Evolutionary conservation across 2,888 invertebrate species (phyloP).

Genomic region (Thelaira solivaga): DNA sequence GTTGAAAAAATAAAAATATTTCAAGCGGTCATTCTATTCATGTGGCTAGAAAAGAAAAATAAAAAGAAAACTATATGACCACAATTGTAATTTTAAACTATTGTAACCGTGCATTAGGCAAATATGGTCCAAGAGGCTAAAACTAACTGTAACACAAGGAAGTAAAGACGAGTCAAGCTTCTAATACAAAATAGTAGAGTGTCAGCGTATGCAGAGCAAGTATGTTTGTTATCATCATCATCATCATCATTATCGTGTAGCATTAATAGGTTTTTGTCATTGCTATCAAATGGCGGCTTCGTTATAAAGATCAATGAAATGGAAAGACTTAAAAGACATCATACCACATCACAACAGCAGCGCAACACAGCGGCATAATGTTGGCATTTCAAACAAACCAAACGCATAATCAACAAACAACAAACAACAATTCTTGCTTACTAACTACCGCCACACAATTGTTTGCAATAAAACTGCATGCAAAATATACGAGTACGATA

Average conservation of each 20-base stretch:
- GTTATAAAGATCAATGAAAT: constrained; percentile 59
- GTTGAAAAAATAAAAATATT: not conserved
- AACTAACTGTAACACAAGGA: not conserved
- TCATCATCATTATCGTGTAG: not conserved
- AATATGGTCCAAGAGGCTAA: not conserved
- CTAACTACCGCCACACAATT: constrained; percentile 25
- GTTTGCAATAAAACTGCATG: constrained; percentile 19
- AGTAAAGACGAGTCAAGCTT: constrained; percentile 7
- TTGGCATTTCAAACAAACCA: constrained; percentile 40
- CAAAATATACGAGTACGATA: no score
- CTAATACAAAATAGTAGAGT: not conserved
- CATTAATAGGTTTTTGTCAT: not conserved
- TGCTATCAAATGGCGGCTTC: constrained; percentile 51
- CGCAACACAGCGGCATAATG: constrained; percentile 49
- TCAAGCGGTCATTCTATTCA: constrained; percentile 51
- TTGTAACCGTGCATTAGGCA: constrained; percentile 1
- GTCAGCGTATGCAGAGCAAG: constrained; percentile 24
- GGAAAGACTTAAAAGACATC: constrained; percentile 61
- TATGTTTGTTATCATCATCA: constrained; percentile 28
- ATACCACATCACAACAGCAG: constrained; percentile 56
- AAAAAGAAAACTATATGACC: constrained; percentile 54
- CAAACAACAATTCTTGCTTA: not conserved
- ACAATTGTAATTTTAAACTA: constrained; percentile 57
- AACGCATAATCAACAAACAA: constrained; percentile 15
- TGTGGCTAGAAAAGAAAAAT: constrained; percentile 60